Evolutionary conservation across 2,797 vertebrate genomes (phyloP).

Genomic region (Argyrosomus regius): DNA sequence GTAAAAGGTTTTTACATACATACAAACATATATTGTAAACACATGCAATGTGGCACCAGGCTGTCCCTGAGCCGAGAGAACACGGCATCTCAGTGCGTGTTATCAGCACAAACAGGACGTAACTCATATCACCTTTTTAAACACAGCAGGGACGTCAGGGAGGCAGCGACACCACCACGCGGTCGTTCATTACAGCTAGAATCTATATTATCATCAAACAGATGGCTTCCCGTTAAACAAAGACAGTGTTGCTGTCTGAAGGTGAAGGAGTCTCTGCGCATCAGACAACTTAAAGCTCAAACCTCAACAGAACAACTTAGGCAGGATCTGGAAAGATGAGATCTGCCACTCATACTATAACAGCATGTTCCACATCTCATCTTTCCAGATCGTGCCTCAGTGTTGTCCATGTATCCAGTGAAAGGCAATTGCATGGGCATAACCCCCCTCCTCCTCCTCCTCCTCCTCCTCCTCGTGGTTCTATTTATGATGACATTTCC

Average conservation of each 20-base stretch:
- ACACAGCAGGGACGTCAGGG: conserved; percentile 49
- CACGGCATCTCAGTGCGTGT: conserved; percentile 45
- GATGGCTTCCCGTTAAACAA: conserved; percentile 73
- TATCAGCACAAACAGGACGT: conserved; percentile 56
- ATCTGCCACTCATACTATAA: not conserved
- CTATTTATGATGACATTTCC: conserved; percentile 50
- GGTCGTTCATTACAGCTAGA: conserved; percentile 58
- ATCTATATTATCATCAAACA: conserved; percentile 71
- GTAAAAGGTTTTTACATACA: not conserved
- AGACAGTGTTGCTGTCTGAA: conserved; percentile 39
- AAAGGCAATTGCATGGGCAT: conserved; percentile 33
- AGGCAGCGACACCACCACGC: conserved; percentile 33
- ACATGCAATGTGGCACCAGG: conserved; percentile 28
- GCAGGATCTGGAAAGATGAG: conserved; percentile 10
- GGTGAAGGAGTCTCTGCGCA: not conserved
- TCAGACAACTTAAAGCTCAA: conserved; percentile 13
- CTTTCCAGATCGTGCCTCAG: conserved; percentile 1
- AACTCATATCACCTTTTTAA: conserved; percentile 54
- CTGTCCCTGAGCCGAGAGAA: conserved; percentile 53
- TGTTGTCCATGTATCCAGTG: conserved; percentile 33
- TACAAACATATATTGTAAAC: conserved; percentile 10
- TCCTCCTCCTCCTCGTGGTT: conserved; percentile 15
- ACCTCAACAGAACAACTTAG: not conserved
- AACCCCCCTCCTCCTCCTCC: not conserved
- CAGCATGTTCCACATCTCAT: conserved; percentile 4